Base-by-base conservation (phyloP, 2,888 invertebrate genomes). In the Campoplex capitator region DNA sequence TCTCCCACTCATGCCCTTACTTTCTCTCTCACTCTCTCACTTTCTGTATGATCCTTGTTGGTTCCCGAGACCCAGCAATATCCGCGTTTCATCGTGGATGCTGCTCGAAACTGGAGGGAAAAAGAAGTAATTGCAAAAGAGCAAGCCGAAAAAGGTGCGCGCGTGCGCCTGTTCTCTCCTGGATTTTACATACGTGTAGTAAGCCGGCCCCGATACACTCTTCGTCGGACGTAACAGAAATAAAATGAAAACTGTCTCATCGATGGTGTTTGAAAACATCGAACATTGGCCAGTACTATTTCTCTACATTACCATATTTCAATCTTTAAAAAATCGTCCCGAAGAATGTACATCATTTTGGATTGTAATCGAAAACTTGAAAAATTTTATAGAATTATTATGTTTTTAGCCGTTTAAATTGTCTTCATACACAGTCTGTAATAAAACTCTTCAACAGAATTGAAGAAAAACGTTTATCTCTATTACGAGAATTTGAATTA, bases 61-160 rank as follows among this genome's bases (percentile, higher is more conserved):
- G 88, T 85, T 78, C 74, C 87, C 85, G 86, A 85, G 88, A 88
- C 78, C 83, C 88, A 77, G 88, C 88, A 84, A 86, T 80, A 81
- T 86, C 74, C 79, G 73, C 56, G 68, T 81, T 84, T 82, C 71
- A n/a, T 77, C 51, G 84, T 76, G 74, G 68, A 82, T 80, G 79
- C 62, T 86, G 45, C 65, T 48, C 73, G 65, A 54, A 56, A 65
- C 62, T 62, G 62, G 62, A 71, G 48, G 48, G 28, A 76, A 65
- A 68, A 84, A 73, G 58, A 82, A 82, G 77, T 82, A 81, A 78
- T 87, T 75, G 45, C 78, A 58, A 76, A 74, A 86, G 76, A 56
- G 67, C 58, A 67, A 51, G 54, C 23, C 65, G 6, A 32, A 7
- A 62, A 16, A 28, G 11, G 62, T 28, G 65, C 62, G 71, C 81